Percentiles rank a stretch among this genome's conserved stretches.
phyloP scores from a whole-genome alignment of 2,888 invertebrate genomes.

The Xanthorhoe spadicearia region DNA sequence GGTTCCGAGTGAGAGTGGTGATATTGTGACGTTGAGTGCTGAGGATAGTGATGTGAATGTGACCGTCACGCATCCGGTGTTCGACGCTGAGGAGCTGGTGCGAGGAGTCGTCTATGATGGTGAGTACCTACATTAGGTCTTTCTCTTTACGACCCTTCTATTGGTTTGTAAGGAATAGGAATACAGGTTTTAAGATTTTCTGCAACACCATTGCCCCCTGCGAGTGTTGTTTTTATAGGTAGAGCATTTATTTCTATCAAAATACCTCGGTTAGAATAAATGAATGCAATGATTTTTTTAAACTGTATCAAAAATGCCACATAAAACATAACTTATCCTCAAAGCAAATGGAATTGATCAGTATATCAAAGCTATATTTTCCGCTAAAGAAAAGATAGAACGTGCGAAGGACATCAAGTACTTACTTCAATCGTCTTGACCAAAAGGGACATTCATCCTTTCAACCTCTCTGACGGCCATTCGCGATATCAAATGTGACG shows the following conservation, averaged over 20 bases:
- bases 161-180: too few relatives aligned
- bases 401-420: not conserved
- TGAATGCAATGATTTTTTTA: too few relatives aligned
- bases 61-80: constrained; percentile 80
- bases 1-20: constrained; percentile 74
- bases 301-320: too few relatives aligned
- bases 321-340: too few relatives aligned
- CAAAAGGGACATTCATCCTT: constrained; percentile 9
- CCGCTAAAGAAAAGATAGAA: not conserved
- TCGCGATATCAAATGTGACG: constrained; percentile 9
- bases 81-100: constrained; percentile 79
- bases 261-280: too few relatives aligned
- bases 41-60: constrained; percentile 78
- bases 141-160: too few relatives aligned
- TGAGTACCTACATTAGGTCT: constrained; percentile 69
- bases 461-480: constrained; percentile 11
- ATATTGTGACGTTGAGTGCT: constrained; percentile 71
- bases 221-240: too few relatives aligned
- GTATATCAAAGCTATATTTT: not conserved
- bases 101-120: constrained; percentile 84
- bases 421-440: constrained; percentile 1
- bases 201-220: too few relatives aligned
- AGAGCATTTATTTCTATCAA: too few relatives aligned
- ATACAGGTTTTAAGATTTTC: too few relatives aligned
- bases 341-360: too few relatives aligned